Conservation (phyloP, 2,797 vertebrate species). For the Nannoperca obscura region DNA sequence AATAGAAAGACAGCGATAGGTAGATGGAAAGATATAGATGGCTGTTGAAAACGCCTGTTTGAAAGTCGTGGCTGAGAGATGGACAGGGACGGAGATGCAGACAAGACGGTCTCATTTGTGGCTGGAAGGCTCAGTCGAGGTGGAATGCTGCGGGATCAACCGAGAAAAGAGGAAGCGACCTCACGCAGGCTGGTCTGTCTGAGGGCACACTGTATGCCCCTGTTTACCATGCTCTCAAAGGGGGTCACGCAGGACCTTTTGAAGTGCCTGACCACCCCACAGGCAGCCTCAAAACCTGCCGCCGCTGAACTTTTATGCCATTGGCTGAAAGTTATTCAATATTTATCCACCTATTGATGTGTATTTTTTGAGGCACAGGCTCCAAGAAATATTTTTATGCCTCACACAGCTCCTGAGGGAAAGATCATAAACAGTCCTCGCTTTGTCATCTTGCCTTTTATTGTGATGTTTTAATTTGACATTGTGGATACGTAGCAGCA, state of each 20-base stretch:
- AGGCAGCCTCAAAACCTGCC: conserved; percentile 79
- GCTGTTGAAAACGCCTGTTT: conserved; percentile 31
- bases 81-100: conserved; percentile 38
- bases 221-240: conserved; percentile 77
- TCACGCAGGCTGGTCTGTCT: conserved; percentile 68
- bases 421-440: conserved; percentile 50
- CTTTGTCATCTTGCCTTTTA: conserved; percentile 58
- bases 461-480: conserved; percentile 61
- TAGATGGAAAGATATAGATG: conserved; percentile 32
- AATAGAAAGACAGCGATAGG: conserved; percentile 46
- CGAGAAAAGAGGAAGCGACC: conserved; percentile 75
- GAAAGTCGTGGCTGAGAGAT: conserved; percentile 22
- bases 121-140: conserved; percentile 40
- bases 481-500: conserved; percentile 9
- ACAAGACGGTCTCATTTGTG: conserved; percentile 25
- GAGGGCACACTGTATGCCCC: conserved; percentile 64
- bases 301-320: conserved; percentile 81
- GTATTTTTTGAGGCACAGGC: conserved; percentile 70
- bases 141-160: conserved; percentile 41
- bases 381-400: conserved; percentile 63
- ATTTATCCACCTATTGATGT: conserved; percentile 82
- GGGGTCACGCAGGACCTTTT: conserved; percentile 73
- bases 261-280: conserved; percentile 78
- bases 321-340: conserved; percentile 83
- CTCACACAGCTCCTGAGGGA: conserved; percentile 60